Base-by-base conservation (phyloP, 2,113 vertebrate species). In the Gavialis gangeticus region DNA sequence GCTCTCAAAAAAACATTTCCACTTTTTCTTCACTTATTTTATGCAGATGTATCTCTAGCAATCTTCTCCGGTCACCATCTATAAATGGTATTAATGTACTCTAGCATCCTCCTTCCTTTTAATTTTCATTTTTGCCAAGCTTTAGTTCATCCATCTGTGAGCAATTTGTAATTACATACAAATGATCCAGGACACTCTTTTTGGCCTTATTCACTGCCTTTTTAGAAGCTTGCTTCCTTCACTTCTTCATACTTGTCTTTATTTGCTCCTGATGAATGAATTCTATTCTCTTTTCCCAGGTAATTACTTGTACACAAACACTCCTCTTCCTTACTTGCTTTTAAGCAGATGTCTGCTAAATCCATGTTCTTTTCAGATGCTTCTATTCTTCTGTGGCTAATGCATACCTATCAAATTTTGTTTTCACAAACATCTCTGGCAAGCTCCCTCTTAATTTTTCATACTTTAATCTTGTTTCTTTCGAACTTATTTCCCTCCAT, bases 1-100 rank as follows among this genome's bases (percentile, higher is more conserved):
- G 75, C 64, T 93, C 80, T 76, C 6, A 76, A 87, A 95, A 93
- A 82, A 88, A 19, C 91, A 83, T 69, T 91, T 88, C 64, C 30
- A 89, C 55, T 64, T 92, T 69, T 69, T 81, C 89, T 91, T 80
- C 87, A 46, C 46, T 46, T 46, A 46, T 46, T 46, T 90, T 82
- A 54, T 55, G 37, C 85, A 90, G 27, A 79, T 15, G 5, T 76
- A 83, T 81, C 85, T 67, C 84, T 57, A 93, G n/a, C 37, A 88
- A 66, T 56, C 60, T 46, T 46, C 46, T 46, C 46, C 89, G 57
- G 19, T 76, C 1, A 0, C 46, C 46, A 46, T 46, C 46, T 46
- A 46, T 46, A 46, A 46, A 46, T 66, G 60, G 22, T 82, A 13
- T 92, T 86, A 69, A 59, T 55, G 69, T 46, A 46, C 46, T 46